These are phyloP conservation scores for Riptortus pedestris DNA, from an alignment of 1,140 invertebrate species.

Conservation along the genomic window DNA sequence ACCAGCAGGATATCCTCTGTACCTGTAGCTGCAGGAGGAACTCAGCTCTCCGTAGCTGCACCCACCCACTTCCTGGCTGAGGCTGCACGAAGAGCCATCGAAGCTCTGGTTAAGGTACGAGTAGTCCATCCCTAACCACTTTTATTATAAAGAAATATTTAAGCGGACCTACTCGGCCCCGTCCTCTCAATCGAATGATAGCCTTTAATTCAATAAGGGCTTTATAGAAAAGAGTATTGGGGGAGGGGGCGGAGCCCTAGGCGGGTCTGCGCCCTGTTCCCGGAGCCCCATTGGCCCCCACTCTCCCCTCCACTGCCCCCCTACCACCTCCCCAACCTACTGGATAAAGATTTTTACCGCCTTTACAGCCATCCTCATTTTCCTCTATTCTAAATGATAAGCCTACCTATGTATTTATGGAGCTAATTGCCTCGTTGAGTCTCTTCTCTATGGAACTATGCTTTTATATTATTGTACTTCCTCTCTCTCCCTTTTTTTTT, in stretches of 20 bases:
- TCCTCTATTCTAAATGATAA: conserved; percentile 11
- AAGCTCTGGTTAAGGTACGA: conserved; percentile 60
- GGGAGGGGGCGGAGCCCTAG: conserved; percentile 30
- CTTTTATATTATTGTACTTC: neutral
- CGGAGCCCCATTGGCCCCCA: conserved; percentile 20
- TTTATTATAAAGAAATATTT: conserved; percentile 31
- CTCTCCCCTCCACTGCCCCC: neutral
- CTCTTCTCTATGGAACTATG: too few species aligned
- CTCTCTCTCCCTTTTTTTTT: neutral
- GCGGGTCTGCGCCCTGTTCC: conserved; percentile 25
- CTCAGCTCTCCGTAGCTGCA: conserved; percentile 48
- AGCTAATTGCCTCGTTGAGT: neutral
- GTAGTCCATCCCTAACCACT: conserved; percentile 48
- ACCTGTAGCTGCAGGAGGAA: conserved; percentile 77
- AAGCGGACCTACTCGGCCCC: conserved; percentile 45
- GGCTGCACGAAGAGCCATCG: conserved; percentile 50
- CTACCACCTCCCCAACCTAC: conserved; percentile 15
- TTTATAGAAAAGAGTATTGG: conserved; percentile 34
- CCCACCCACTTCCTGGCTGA: conserved; percentile 37
- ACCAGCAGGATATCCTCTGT: conserved; percentile 51
- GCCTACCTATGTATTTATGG: conserved; percentile 8
- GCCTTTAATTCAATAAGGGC: conserved; percentile 59
- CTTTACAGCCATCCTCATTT: conserved; percentile 17
- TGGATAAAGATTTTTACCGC: conserved; percentile 26
- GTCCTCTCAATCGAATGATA: conserved; percentile 60